These are phyloP conservation scores for Brachionus rubens DNA, from an alignment of 1,140 invertebrate genomes.

Conservation along the genomic window DNA sequence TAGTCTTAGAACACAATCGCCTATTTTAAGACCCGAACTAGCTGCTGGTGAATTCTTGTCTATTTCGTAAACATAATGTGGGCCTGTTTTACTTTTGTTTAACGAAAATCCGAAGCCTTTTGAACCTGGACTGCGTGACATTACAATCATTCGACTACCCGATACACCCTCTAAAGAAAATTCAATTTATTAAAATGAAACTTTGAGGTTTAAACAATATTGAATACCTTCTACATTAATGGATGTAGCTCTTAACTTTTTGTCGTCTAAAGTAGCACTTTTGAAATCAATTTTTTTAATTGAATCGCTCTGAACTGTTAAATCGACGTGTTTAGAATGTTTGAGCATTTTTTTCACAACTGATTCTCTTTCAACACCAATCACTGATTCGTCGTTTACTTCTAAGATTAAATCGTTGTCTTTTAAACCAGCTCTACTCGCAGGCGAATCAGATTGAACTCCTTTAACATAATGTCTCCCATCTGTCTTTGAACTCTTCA, in stretches of 20 bases:
- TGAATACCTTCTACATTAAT: slow-evolving; percentile 11
- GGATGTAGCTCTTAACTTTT: slow-evolving; percentile 1
- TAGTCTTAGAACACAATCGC: slow-evolving; percentile 21
- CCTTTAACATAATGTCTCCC: neutral
- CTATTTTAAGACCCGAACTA: slow-evolving; percentile 8
- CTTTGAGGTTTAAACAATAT: neutral
- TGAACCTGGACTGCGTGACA: slow-evolving; percentile 5
- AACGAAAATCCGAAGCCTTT: slow-evolving; percentile 28
- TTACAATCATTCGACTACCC: slow-evolving; percentile 21
- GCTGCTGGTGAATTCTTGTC: slow-evolving; percentile 29
- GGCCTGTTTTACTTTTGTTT: slow-evolving; percentile 2
- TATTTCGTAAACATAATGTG: slow-evolving; percentile 25
- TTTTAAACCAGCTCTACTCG: neutral
- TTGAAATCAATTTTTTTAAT: slow-evolving; percentile 2
- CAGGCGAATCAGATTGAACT: slow-evolving; percentile 24
- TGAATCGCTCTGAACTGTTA: slow-evolving; percentile 18
- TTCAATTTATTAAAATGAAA: neutral
- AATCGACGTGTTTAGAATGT: slow-evolving; percentile 24
- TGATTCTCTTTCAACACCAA: neutral
- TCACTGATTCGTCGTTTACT: slow-evolving; percentile 2
- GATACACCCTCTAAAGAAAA: neutral
- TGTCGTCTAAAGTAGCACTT: neutral
- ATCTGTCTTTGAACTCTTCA: slow-evolving; percentile 13
- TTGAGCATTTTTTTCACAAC: slow-evolving; percentile 21
- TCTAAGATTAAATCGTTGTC: slow-evolving; percentile 36